phyloP scores from a whole-genome alignment of 2,888 invertebrate species.

The Glyphotaelius pellucidus region DNA sequence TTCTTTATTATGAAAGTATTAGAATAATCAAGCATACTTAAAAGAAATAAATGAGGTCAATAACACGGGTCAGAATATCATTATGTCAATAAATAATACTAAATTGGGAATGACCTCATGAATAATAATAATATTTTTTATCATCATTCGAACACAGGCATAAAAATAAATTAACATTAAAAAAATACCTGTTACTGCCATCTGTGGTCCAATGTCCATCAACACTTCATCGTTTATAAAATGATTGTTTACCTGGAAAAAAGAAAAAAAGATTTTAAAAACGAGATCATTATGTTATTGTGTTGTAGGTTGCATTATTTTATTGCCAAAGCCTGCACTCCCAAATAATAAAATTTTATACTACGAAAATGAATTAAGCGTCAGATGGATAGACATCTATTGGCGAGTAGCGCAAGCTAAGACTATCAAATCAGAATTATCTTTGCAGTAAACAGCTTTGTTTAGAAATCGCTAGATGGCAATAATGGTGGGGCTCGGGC shows the following conservation, averaged over 20 bases:
- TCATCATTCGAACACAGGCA: background rate
- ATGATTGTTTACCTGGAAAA: background rate
- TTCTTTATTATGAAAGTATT: background rate
- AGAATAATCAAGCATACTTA: background rate
- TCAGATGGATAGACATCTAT: background rate
- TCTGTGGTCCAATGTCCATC: background rate
- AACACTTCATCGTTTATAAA: background rate
- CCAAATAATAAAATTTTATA: too few species aligned
- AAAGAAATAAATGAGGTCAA: slow-evolving; percentile 1
- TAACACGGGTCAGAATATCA: background rate
- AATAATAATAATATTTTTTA: background rate
- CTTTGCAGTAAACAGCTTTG: background rate
- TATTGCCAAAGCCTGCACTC: background rate
- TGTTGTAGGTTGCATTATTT: too few species aligned
- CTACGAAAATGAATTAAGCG: background rate
- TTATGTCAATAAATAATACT: background rate
- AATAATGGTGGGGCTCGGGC: too few species aligned
- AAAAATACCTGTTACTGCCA: slow-evolving; percentile 6
- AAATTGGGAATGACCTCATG: background rate
- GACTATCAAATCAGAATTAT: background rate
- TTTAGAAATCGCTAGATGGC: background rate
- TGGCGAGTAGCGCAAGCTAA: background rate
- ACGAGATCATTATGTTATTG: background rate
- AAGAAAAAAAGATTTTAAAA: background rate
- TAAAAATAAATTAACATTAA: background rate